Conservation (phyloP, 2,797 vertebrate genomes). For the Gymnoscopelus microlampas region DNA sequence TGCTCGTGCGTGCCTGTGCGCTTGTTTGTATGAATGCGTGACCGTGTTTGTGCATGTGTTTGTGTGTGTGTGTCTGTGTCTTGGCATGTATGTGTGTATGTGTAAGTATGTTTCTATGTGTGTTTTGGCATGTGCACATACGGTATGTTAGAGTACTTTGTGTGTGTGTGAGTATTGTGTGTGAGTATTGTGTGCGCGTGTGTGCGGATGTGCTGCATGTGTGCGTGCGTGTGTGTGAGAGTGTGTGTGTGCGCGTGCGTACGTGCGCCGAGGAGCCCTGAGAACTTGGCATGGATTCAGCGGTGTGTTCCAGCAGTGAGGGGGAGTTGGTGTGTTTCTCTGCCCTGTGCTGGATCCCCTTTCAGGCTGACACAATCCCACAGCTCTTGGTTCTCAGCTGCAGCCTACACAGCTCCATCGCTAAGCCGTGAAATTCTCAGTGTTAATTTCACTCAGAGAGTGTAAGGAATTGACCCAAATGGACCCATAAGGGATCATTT, state of each 20-base stretch:
- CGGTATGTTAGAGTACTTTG: not conserved
- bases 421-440: slow-evolving; percentile 18
- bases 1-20: not conserved
- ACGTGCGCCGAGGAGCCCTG: slow-evolving; percentile 46
- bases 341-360: slow-evolving; percentile 65
- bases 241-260: slow-evolving; percentile 26
- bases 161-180: not conserved
- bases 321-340: slow-evolving; percentile 69
- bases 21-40: not conserved
- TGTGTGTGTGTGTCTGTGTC: slow-evolving; percentile 22
- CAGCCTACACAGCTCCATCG: slow-evolving; percentile 49
- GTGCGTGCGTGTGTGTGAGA: slow-evolving; percentile 8
- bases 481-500: too few species aligned
- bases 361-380: slow-evolving; percentile 63
- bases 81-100: slow-evolving; percentile 4
- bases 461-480: too few species aligned
- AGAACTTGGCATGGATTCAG: slow-evolving; percentile 73
- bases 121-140: slow-evolving; percentile 10
- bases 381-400: slow-evolving; percentile 58
- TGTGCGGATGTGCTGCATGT: slow-evolving; percentile 19
- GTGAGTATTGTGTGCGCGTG: too few species aligned
- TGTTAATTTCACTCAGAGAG: too few species aligned
- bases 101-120: not conserved
- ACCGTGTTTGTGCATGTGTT: not conserved
- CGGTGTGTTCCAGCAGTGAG: slow-evolving; percentile 67